Percentiles rank a stretch among this genome's conserved stretches.
These are phyloP conservation scores for Hyphantria cunea DNA, from an alignment of 1,140 invertebrate genomes.

Conservation along the genomic window DNA sequence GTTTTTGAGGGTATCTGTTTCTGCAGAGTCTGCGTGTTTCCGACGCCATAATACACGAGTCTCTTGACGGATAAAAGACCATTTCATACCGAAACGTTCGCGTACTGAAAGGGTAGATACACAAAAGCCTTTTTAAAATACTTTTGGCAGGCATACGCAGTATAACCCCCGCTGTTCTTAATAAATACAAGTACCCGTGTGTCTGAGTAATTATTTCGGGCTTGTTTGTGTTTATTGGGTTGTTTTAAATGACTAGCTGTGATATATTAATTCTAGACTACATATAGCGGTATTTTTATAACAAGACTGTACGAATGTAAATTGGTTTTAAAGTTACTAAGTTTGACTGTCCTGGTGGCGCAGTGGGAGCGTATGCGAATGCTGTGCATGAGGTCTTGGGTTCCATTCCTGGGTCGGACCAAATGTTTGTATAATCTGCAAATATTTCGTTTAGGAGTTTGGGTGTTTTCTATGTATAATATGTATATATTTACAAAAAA, in stretches of 20 bases:
- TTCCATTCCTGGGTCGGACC: too few species aligned
- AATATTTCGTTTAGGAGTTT: too few species aligned
- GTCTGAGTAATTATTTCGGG: slow-evolving; percentile 52
- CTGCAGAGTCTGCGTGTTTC: slow-evolving; percentile 54
- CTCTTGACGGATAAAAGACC: slow-evolving; percentile 74
- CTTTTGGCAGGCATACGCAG: slow-evolving; percentile 69
- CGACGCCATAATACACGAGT: slow-evolving; percentile 60
- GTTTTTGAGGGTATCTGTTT: slow-evolving; percentile 65
- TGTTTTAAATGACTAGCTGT: slow-evolving; percentile 19
- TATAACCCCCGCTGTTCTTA: slow-evolving; percentile 55
- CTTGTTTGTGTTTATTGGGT: slow-evolving; percentile 25
- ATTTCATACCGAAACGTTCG: slow-evolving; percentile 61
- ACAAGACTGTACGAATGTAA: background rate
- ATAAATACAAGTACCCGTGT: slow-evolving; percentile 46
- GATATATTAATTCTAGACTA: slow-evolving; percentile 12
- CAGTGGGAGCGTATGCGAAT: too few species aligned
- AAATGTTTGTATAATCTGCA: too few species aligned
- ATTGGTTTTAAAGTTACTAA: too few species aligned
- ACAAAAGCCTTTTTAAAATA: slow-evolving; percentile 77
- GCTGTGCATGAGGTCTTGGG: too few species aligned
- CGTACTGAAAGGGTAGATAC: slow-evolving; percentile 61
- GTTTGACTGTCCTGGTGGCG: too few species aligned
- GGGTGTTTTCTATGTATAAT: too few species aligned
- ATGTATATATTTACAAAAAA: too few species aligned
- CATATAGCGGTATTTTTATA: background rate